phyloP scores from a whole-genome alignment of 2,113 vertebrate species.

The Neolamprologus ventralis region DNA sequence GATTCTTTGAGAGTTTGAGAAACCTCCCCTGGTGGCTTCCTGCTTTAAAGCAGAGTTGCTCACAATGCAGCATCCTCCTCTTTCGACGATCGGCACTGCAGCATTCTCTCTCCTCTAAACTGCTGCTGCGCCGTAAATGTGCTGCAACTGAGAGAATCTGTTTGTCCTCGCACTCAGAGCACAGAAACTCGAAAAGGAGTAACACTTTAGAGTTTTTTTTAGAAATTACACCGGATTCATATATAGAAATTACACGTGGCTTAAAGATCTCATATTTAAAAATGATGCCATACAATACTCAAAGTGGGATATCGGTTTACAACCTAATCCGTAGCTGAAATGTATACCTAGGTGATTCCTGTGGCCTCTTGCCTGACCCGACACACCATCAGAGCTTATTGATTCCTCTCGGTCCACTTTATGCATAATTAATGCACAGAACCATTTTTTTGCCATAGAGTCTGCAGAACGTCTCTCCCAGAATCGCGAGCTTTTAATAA shows the following conservation, averaged over 20 bases:
- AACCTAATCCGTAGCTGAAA: background rate
- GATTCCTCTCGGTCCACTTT: slow-evolving; percentile 19
- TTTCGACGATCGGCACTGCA: slow-evolving; percentile 39
- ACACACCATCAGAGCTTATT: slow-evolving; percentile 9
- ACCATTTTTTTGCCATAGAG: slow-evolving; percentile 27
- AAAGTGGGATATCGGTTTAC: background rate
- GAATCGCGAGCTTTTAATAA: slow-evolving; percentile 29
- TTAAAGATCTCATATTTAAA: background rate
- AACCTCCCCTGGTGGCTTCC: slow-evolving; percentile 21
- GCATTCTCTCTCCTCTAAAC: slow-evolving; percentile 29
- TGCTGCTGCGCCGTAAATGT: background rate
- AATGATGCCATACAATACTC: background rate
- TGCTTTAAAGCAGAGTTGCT: slow-evolving; percentile 32
- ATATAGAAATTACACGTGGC: background rate
- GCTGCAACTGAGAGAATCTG: background rate
- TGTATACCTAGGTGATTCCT: slow-evolving; percentile 6
- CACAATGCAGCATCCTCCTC: slow-evolving; percentile 43
- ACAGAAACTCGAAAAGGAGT: background rate
- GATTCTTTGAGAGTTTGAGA: slow-evolving; percentile 33
- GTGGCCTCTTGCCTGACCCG: slow-evolving; percentile 1
- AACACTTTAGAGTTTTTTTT: background rate
- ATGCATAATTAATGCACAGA: slow-evolving; percentile 47
- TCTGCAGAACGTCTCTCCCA: slow-evolving; percentile 3
- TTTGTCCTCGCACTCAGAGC: background rate
- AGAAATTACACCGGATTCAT: fast-evolving